phyloP scores from a whole-genome alignment of 2,797 vertebrate species.

The Molossus alvarezi region DNA sequence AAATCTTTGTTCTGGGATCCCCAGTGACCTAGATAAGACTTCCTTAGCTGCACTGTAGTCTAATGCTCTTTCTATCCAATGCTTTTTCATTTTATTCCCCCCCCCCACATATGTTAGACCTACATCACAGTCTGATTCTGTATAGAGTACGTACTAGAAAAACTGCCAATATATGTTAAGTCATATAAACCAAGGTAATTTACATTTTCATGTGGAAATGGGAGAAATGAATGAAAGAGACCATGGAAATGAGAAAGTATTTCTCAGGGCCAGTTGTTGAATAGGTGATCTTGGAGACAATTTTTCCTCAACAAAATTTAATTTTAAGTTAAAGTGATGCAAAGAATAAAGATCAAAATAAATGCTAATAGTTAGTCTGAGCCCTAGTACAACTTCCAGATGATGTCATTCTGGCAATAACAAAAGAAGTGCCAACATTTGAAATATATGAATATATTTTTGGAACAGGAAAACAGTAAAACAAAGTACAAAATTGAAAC shows the following conservation, averaged over 20 bases:
- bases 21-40: neutral
- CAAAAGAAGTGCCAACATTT: slow-evolving; percentile 24
- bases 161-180: neutral
- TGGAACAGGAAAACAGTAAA: slow-evolving; percentile 36
- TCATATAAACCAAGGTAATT: neutral
- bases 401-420: slow-evolving; percentile 39
- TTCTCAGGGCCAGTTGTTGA: neutral
- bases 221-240: neutral
- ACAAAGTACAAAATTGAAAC: slow-evolving; percentile 35
- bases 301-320: neutral
- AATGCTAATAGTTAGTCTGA: neutral
- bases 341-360: neutral
- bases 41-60: neutral
- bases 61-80: neutral
- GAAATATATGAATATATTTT: slow-evolving; percentile 46
- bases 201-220: neutral
- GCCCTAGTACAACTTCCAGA: neutral
- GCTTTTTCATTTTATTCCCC: neutral
- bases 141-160: neutral
- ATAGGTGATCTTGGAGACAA: neutral
- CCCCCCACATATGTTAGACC: neutral
- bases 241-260: neutral
- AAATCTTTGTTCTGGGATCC: neutral
- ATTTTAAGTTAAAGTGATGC: slow-evolving; percentile 1
- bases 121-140: neutral